Evolutionary conservation across 2,113 vertebrate genomes (phyloP), one percentile per base, ranked within the genome.

Genomic region (Labeo rohita): DNA sequence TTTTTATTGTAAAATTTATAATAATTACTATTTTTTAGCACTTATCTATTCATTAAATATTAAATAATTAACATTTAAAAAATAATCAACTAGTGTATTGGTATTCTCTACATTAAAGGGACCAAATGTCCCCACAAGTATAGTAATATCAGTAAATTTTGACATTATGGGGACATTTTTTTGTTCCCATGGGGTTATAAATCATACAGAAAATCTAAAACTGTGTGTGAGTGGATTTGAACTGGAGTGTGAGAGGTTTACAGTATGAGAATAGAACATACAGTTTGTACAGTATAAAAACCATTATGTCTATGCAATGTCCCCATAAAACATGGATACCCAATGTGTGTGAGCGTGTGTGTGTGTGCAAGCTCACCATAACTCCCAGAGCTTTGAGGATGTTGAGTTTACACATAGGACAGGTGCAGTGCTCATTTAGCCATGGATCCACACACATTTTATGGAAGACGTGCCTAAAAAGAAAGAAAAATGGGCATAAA

Each of bases 371-470:
- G 91, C 95, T 95, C 94, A 99, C 98, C 96, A 95, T 96, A 90
- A 99, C 97, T 90, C 98, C 98, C 10, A 99, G 94, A 54, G 98
- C 98, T 93, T 99, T 99, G 87, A 99, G 95, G 93, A 99, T 99
- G 92, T 99, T 99, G 87, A 99, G 95, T 92, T 99, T 99, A 92
- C 98, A 99, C 97, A 99, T 99, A 15, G 98, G 98, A 90, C 98
- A 99, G 2, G 98, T 99, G 91, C 97, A 98, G 88, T 99, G 98
- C 84, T 99, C 98, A 81, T 97, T 98, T 75, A 99, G 95, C 98
- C 98, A 99, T 0, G 98, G 98, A 89, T 99, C 98, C 91, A 99
- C 98, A 78, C 98, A 99, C 89, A 95, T 92, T 92, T 99, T 99
- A 93, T 99, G 98, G 92, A 99, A 99, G 92, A 99, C 97, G 34